phyloP scores from a whole-genome alignment of 2,113 vertebrate species.

The human (Homo sapiens) region GRCh38 chr13:29324001-29324500 shows the following conservation, averaged over 20 bases:
- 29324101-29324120: background rate
- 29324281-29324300: background rate
- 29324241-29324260: background rate
- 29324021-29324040: fast-evolving
- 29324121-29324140: background rate
- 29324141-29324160: background rate
- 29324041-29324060: background rate
- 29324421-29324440: background rate
- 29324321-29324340: background rate
- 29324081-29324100: background rate
- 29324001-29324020: fast-evolving
- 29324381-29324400: background rate
- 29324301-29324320: constrained; percentile 30
- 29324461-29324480: background rate
- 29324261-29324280: background rate
- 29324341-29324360: background rate
- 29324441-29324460: background rate
- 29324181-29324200: background rate
- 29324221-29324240: constrained; percentile 23
- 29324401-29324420: background rate
- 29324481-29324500: background rate
- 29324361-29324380: constrained; percentile 6
- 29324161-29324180: fast-evolving
- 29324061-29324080: background rate
- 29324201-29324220: background rate